phyloP scores from a whole-genome alignment of 2,113 vertebrate genomes.

The Campylorhamphus procurvoides region DNA sequence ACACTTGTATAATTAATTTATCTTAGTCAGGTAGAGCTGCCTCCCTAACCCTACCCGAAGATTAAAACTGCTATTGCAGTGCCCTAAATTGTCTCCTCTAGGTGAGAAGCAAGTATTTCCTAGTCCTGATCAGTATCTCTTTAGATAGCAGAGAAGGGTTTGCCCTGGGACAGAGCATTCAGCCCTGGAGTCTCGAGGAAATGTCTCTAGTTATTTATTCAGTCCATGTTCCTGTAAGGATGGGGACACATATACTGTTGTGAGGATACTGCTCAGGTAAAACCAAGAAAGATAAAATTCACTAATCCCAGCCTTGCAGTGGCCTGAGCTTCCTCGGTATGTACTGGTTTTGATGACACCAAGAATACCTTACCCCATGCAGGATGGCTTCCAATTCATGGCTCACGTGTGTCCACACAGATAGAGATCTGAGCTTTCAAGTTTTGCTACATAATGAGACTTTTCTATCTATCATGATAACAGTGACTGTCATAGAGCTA shows the following conservation, averaged over 20 bases:
- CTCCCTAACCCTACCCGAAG: background rate
- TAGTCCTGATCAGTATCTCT: background rate
- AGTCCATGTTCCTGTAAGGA: background rate
- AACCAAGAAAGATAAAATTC: background rate
- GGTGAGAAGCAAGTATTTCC: background rate
- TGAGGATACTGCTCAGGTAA: background rate
- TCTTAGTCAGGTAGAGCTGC: background rate
- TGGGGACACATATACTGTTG: background rate
- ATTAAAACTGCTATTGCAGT: background rate
- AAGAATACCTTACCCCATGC: background rate
- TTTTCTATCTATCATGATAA: background rate
- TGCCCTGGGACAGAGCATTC: background rate
- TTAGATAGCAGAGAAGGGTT: background rate
- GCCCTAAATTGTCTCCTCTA: background rate
- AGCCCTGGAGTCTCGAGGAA: background rate
- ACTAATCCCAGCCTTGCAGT: background rate
- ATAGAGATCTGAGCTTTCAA: background rate
- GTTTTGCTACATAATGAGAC: background rate
- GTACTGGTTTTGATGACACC: background rate
- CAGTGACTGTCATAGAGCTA: background rate
- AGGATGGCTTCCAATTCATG: background rate
- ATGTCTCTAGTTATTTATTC: background rate
- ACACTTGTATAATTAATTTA: background rate
- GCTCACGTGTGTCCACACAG: background rate
- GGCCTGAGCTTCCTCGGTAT: background rate